Evolutionary conservation across 2,113 vertebrate genomes (phyloP).

Genomic region (Aegotheles bennettii): DNA sequence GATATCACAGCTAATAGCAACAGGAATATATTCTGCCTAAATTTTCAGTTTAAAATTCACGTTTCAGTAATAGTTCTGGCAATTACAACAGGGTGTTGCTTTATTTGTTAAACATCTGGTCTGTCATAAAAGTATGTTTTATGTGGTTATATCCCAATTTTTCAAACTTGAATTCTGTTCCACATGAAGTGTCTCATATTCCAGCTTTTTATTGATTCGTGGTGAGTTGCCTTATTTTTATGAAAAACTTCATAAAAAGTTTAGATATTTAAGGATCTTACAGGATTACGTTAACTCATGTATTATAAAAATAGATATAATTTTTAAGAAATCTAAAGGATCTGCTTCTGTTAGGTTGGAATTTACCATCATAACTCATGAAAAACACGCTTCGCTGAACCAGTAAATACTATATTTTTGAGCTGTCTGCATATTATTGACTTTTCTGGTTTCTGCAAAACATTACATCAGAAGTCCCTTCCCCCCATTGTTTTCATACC

Average conservation of each 20-base stretch:
- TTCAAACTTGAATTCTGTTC: background rate
- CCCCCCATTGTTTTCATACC: conserved; percentile 14
- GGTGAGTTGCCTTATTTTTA: background rate
- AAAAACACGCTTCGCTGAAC: background rate
- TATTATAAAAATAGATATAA: background rate
- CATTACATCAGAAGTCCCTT: conserved; percentile 22
- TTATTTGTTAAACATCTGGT: background rate
- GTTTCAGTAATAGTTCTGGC: background rate
- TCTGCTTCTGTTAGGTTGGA: background rate
- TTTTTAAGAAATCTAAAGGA: background rate
- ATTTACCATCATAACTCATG: background rate
- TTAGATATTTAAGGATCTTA: background rate
- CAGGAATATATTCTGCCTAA: background rate
- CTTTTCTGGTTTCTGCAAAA: conserved; percentile 27
- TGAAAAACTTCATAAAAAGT: background rate
- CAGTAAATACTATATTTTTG: conserved; percentile 19
- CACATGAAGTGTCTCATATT: background rate
- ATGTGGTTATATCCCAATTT: background rate
- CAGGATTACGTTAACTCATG: background rate
- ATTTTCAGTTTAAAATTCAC: background rate
- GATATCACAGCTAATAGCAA: background rate
- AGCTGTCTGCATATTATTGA: conserved; percentile 26
- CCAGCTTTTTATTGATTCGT: background rate
- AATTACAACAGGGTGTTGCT: background rate
- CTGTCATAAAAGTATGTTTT: background rate